Conservation (phyloP, 2,797 vertebrate genomes). For the Mormyrus hasselquistii region DNA sequence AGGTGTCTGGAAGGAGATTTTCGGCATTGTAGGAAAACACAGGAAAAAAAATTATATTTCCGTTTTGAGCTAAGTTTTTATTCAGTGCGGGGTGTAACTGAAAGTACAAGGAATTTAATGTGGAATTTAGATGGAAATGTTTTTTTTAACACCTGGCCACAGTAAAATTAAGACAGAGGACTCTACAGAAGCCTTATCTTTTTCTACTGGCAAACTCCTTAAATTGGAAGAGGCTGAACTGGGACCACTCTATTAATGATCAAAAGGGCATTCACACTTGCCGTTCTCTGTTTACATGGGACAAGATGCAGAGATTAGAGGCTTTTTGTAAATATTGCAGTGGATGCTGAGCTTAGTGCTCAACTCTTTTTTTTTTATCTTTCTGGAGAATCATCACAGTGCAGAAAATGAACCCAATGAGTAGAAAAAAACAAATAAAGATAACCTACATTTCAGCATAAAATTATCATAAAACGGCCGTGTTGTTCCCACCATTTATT, state of each 20-base stretch:
- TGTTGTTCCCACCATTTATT: not conserved
- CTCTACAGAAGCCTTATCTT: not conserved
- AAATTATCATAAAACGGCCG: not conserved
- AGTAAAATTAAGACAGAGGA: not conserved
- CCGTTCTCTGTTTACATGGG: not conserved
- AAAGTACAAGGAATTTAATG: not conserved
- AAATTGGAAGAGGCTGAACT: slow-evolving; percentile 8
- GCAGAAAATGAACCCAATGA: not conserved
- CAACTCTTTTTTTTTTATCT: not conserved
- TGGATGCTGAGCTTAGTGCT: not conserved
- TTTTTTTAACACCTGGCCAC: not conserved
- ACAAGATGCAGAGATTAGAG: not conserved
- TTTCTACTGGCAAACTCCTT: not conserved
- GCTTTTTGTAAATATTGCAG: not conserved
- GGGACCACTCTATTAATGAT: slow-evolving; percentile 1
- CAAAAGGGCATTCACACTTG: not conserved
- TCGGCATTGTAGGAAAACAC: not conserved
- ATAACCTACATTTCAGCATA: not conserved
- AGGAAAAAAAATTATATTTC: not conserved
- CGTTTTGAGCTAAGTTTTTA: not conserved
- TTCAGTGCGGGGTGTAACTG: not conserved
- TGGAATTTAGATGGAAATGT: not conserved
- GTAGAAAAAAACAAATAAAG: not conserved
- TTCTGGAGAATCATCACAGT: not conserved
- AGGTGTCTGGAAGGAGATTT: not conserved